Conservation (phyloP, 2,797 vertebrate species). For the Hydrocynus forskahlii region DNA sequence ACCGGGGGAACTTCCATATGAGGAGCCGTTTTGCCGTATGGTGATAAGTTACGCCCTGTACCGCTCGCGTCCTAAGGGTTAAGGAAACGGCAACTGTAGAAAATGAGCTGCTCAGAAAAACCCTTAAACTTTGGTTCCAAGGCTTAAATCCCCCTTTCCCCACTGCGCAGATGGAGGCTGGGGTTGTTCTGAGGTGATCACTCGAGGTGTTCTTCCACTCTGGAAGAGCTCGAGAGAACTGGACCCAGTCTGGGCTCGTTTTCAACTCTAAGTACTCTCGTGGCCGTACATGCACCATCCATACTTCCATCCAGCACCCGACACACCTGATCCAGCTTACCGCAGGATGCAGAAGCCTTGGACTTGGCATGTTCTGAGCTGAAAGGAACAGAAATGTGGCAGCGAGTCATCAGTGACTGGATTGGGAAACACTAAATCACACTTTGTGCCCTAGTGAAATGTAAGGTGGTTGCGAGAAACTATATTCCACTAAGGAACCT, state of each 20-base stretch:
- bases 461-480: neutral
- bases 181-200: constrained; percentile 54
- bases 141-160: constrained; percentile 73
- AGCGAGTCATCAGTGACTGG: neutral
- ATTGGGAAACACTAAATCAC: neutral
- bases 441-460: neutral
- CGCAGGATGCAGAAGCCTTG: neutral
- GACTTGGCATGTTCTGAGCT: neutral
- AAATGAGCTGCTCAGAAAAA: constrained; percentile 71
- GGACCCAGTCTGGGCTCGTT: constrained; percentile 39
- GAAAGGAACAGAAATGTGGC: neutral
- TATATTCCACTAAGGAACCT: neutral
- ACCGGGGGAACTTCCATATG: too few species aligned
- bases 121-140: constrained; percentile 67
- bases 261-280: constrained; percentile 22
- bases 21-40: too few species aligned
- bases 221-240: constrained; percentile 49
- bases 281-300: neutral
- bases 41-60: too few species aligned
- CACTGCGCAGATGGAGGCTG: constrained; percentile 66
- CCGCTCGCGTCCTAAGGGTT: too few species aligned
- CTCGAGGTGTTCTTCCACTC: constrained; percentile 63
- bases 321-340: neutral
- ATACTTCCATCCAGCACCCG: neutral
- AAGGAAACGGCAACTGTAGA: too few species aligned